These are phyloP conservation scores for Muscidifurax raptorellus DNA, from an alignment of 1,140 invertebrate species.

Conservation along the genomic window DNA sequence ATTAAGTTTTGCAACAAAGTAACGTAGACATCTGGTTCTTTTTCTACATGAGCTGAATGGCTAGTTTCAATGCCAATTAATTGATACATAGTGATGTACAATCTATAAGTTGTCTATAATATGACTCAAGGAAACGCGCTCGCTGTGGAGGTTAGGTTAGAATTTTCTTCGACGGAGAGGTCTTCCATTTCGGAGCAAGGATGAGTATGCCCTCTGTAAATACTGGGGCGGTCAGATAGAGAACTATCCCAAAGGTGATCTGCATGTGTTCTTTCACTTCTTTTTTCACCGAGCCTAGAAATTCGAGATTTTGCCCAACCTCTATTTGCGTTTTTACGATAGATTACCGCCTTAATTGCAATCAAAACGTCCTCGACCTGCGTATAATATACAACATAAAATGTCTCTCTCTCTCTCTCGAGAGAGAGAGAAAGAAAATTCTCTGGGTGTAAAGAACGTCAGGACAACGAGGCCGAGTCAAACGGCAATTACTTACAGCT, in stretches of 20 bases:
- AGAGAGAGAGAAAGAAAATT: too few species aligned
- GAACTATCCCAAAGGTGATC: background rate
- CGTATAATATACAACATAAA: too few species aligned
- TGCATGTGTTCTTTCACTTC: background rate
- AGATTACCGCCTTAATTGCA: background rate
- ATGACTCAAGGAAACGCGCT: background rate
- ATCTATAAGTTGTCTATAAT: background rate
- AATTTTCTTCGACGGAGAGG: background rate
- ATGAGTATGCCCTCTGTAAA: background rate
- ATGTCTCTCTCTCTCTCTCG: background rate
- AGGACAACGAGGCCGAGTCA: background rate
- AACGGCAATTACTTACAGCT: background rate
- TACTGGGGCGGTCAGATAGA: background rate
- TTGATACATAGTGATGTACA: conserved; percentile 13
- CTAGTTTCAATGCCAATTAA: conserved; percentile 21
- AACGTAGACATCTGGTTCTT: background rate
- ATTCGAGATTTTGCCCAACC: too few species aligned
- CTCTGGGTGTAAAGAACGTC: background rate
- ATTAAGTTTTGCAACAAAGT: background rate
- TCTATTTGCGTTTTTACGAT: background rate
- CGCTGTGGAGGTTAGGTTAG: background rate
- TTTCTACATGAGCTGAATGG: background rate
- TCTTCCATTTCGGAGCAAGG: background rate
- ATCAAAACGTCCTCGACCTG: background rate
- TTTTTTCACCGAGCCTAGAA: background rate